A percentile compares a stretch with the other conserved stretches of the same genome.
phyloP scores from a whole-genome alignment of 2,797 vertebrate species.

The Holocentrus rufus region DNA sequence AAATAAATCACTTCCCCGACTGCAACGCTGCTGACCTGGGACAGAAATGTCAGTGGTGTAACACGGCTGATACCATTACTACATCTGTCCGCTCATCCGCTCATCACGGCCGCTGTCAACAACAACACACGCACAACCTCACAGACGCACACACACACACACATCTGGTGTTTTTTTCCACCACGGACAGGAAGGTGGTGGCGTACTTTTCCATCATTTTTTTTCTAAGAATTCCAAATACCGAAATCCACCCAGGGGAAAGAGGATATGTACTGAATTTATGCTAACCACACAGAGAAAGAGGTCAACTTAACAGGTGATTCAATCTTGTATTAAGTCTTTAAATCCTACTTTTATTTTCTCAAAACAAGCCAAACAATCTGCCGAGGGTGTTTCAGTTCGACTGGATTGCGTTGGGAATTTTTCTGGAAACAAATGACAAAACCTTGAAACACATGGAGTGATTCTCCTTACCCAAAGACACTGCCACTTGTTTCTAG shows the following conservation, averaged over 20 bases:
- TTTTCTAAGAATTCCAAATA: slow-evolving; percentile 59
- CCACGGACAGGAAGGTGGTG: slow-evolving; percentile 57
- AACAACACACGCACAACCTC: slow-evolving; percentile 8
- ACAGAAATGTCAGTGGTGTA: slow-evolving; percentile 9
- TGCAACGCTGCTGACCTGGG: slow-evolving; percentile 26
- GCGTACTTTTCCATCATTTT: slow-evolving; percentile 59
- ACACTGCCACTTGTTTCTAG: slow-evolving; percentile 30
- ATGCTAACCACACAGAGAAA: slow-evolving; percentile 27
- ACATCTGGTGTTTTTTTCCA: slow-evolving; percentile 56
- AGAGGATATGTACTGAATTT: slow-evolving; percentile 55
- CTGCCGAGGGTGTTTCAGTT: slow-evolving; percentile 39
- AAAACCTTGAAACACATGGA: slow-evolving; percentile 5
- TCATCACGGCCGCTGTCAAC: neutral
- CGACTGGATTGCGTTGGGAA: slow-evolving; percentile 11
- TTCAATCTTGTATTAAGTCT: slow-evolving; percentile 42
- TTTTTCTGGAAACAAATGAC: slow-evolving; percentile 44
- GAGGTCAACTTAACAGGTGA: slow-evolving; percentile 6
- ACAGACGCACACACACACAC: slow-evolving; percentile 35
- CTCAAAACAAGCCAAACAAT: slow-evolving; percentile 55
- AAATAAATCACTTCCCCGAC: slow-evolving; percentile 25
- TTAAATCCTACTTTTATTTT: slow-evolving; percentile 25
- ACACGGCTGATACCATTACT: slow-evolving; percentile 2
- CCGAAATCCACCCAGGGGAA: slow-evolving; percentile 54
- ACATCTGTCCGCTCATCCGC: neutral
- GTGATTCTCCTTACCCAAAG: slow-evolving; percentile 19